These are phyloP conservation scores for Myxocyprinus asiaticus DNA, from an alignment of 2,113 vertebrate species.

Conservation along the genomic window DNA sequence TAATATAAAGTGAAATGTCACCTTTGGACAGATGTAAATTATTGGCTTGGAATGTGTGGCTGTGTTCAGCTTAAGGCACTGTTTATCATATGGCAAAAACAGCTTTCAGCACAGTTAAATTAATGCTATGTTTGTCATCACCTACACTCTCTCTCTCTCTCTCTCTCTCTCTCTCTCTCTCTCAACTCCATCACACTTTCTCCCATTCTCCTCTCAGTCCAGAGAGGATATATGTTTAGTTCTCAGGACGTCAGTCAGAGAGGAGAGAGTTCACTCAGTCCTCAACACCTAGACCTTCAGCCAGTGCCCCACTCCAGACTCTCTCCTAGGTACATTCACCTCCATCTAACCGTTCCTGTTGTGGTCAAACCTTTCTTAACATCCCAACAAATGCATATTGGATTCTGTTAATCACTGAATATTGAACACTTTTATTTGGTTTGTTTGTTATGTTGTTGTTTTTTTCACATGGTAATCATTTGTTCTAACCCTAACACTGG, in stretches of 20 bases:
- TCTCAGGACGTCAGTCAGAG: conserved; percentile 87
- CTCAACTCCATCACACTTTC: background rate
- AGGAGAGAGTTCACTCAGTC: conserved; percentile 71
- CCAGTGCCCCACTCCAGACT: conserved; percentile 81
- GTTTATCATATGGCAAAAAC: too few relatives aligned
- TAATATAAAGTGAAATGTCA: too few relatives aligned
- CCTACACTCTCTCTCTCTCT: background rate
- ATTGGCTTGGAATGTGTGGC: too few relatives aligned
- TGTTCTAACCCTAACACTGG: background rate
- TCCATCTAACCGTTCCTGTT: background rate
- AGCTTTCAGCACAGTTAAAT: too few relatives aligned
- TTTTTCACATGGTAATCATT: too few relatives aligned
- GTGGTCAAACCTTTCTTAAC: too few relatives aligned
- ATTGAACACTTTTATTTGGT: too few relatives aligned
- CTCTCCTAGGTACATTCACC: conserved; percentile 80
- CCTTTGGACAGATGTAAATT: too few relatives aligned
- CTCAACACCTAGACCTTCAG: conserved; percentile 87
- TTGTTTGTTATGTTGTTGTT: too few relatives aligned
- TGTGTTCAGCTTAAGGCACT: too few relatives aligned
- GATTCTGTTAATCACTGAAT: too few relatives aligned
- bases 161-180: conserved; percentile 12
- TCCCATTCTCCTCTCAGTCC: conserved; percentile 73
- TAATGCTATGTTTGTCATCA: background rate
- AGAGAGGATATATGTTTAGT: conserved; percentile 91
- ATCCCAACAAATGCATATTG: too few relatives aligned